Evolutionary conservation across 1,140 invertebrate species (phyloP).

Genomic region (Bombus huntii): DNA sequence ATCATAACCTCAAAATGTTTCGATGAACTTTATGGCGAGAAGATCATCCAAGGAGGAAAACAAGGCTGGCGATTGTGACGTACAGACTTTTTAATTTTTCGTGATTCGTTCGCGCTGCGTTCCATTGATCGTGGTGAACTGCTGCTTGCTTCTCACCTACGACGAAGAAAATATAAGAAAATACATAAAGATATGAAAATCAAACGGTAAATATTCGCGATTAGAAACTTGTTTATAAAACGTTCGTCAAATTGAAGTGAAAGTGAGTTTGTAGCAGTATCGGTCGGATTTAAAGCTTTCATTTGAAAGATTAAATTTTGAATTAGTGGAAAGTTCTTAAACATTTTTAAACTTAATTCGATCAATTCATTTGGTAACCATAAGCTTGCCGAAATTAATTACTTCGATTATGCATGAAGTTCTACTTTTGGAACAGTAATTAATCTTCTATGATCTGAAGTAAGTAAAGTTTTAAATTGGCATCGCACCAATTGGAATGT

Average conservation of each 20-base stretch:
- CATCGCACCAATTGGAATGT: neutral
- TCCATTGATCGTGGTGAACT: slow-evolving; percentile 81
- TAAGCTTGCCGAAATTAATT: too few relatives aligned
- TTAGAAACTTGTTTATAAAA: too few relatives aligned
- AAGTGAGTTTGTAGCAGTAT: too few relatives aligned
- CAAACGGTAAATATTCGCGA: too few relatives aligned
- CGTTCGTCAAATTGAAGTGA: too few relatives aligned
- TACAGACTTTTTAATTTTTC: slow-evolving; percentile 29
- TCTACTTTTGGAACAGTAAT: neutral
- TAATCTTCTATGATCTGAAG: neutral
- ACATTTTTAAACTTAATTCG: too few relatives aligned
- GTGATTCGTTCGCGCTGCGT: slow-evolving; percentile 65
- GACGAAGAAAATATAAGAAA: neutral
- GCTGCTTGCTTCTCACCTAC: slow-evolving; percentile 80
- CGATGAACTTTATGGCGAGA: slow-evolving; percentile 17
- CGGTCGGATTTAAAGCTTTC: too few relatives aligned
- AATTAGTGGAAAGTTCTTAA: too few relatives aligned
- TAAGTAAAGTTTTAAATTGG: neutral
- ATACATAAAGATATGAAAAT: neutral
- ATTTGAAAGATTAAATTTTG: too few relatives aligned
- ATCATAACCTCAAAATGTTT: neutral
- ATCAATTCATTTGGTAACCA: too few relatives aligned
- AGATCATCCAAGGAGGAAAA: slow-evolving; percentile 38
- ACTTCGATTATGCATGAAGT: neutral
- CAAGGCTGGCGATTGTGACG: slow-evolving; percentile 9